Base-by-base conservation (phyloP, 2,797 vertebrate genomes). In the Eleutherodactylus coqui region DNA sequence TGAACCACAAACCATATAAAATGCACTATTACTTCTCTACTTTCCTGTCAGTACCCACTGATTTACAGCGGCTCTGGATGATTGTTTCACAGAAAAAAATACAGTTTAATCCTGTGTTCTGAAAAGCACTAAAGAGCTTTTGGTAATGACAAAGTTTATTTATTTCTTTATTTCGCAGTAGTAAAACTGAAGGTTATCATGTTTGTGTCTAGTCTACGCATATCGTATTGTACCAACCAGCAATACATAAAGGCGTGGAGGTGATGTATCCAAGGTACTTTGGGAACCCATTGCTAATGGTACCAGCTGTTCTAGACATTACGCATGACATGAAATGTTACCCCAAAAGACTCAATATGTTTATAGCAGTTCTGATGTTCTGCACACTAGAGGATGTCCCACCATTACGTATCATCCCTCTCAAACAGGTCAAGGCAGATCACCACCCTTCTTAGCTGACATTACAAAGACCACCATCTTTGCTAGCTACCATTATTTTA, bases 1-100 rank as follows among this genome's bases (percentile, higher is more conserved):
- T 87, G 86, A 84, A 87, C 75, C 81, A 84, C 86, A 87, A 79
- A 79, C 80, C 64, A 83, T 83, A 87, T 87, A 87, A 87, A 87
- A 83, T 82, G 85, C 79, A 78, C 79, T 86, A 84, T 87, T 87
- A 79, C 81, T 27, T 87, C 60, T 73, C 82, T 73, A 62, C 81
- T 84, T 87, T 55, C 60, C 73, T 75, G 58, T 86, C 85, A 55
- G 38, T 62, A 60, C n/a, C 55, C 49, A 49, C 77, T 79, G 81
- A 87, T 87, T 79, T 84, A 87, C 81, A 41, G 29, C 64, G 17
- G 47, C 34, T 19, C 53, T 27, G 38, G 75, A 36, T 58, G 49
- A 79, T 69, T 87, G 75, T 78, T 75, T 83, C 53, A 60, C 51
- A 73, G 69, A 79, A 60, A 58, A 85, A 69, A 86, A 64, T 51